Base-by-base conservation (phyloP, 2,888 invertebrate genomes). In the Alitta virens region DNA sequence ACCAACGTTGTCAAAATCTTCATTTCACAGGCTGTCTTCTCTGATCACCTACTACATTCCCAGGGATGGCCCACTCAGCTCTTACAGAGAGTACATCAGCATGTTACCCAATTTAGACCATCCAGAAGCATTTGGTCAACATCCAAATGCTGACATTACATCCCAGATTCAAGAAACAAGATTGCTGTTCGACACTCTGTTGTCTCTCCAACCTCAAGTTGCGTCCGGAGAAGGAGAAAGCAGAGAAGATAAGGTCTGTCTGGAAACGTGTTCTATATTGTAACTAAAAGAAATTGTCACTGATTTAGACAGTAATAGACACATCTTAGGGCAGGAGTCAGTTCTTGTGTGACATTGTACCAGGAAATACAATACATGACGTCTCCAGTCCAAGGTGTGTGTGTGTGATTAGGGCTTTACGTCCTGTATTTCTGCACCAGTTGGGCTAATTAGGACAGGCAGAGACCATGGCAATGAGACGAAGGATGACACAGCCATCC, bases 41-140 rank as follows among this genome's bases (percentile, higher is more conserved):
- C 83, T 93, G 66, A 84, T 88, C 0, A 86, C 88, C 5, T 94
- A 94, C 84, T 91, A 90, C 79, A 87, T 94, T 65, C 94, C 94
- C 0, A 80, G 78, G 50, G 92, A 93, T 78, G 92, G 92, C 52
- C 88, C 90, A 63, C 80, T 92, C 63, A 88, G 89, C 73, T 89
- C 90, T 3, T 93, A 93, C 83, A 86, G 87, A 55, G 92, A 92
- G 81, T 90, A 90, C 80, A 87, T 93, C 68, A 87, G 88, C 69
- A 85, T 90, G 76, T 83, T 92, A 72, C 94, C 94, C 1, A 87
- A 83, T 55, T 83, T 87, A 60, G 94, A 94, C 80, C 88, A 89
- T 69, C 92, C 94, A 0, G 92, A 93, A 84, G 91, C 90, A 0
- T 91, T 94, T 73, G 94, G 94, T 0, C 93, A 94, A 77, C 93